Percentiles rank a stretch among this genome's conserved stretches.
These are phyloP conservation scores for Struthio camelus DNA, from an alignment of 2,113 vertebrate species.

Conservation along the genomic window DNA sequence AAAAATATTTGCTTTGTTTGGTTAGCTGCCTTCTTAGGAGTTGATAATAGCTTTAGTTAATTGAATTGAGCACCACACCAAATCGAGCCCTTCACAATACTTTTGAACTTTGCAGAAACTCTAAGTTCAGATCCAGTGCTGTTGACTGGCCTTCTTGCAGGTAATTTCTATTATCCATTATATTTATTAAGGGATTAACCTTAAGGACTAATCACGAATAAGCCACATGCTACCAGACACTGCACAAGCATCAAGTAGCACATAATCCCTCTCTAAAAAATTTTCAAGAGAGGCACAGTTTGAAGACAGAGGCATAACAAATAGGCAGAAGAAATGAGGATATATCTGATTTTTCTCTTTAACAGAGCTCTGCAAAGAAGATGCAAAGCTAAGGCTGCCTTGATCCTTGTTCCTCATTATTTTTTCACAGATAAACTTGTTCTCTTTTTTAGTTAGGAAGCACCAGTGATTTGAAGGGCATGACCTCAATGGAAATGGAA, in stretches of 20 bases:
- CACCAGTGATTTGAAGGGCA: neutral
- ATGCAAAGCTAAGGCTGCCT: neutral
- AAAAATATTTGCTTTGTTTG: neutral
- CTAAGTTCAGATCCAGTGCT: neutral
- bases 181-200: neutral
- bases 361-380: neutral
- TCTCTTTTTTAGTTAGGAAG: neutral
- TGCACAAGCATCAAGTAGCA: neutral
- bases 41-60: neutral
- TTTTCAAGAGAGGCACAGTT: neutral
- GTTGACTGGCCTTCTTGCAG: neutral
- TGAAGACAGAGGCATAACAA: neutral
- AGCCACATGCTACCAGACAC: neutral
- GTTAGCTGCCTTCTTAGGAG: neutral
- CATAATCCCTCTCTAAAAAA: neutral
- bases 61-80: neutral
- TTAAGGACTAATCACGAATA: neutral
- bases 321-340: neutral
- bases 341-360: neutral
- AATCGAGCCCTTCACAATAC: neutral
- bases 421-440: neutral
- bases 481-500: neutral
- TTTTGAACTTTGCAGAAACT: neutral
- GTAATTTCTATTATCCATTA: neutral
- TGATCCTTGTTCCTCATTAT: neutral